phyloP scores from a whole-genome alignment of 2,113 vertebrate genomes.

The Dascyllus trimaculatus region DNA sequence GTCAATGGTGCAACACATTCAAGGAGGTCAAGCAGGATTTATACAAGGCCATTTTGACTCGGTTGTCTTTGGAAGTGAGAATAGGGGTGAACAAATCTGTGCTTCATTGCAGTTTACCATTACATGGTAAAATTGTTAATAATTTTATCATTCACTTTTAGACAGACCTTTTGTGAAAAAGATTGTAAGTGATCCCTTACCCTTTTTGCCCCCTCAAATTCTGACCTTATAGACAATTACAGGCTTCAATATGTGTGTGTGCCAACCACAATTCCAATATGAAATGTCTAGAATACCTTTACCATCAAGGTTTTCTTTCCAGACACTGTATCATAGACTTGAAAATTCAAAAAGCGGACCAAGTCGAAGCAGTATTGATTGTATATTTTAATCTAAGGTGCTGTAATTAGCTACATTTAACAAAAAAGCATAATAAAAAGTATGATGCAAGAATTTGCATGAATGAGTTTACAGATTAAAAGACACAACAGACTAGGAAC shows the following conservation, averaged over 20 bases:
- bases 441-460: conserved; percentile 37
- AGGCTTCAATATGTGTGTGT: too few relatives aligned
- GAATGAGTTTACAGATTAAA: conserved; percentile 22
- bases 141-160: not conserved
- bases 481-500: conserved; percentile 44
- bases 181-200: not conserved
- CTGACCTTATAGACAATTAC: too few relatives aligned
- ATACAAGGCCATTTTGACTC: not conserved
- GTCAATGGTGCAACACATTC: not conserved
- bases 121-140: not conserved
- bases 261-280: not conserved
- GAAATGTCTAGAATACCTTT: too few relatives aligned
- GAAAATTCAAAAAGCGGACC: not conserved
- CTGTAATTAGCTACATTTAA: not conserved
- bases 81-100: too few relatives aligned
- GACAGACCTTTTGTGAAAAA: not conserved
- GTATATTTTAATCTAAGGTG: conserved; percentile 17
- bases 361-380: not conserved
- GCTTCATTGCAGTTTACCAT: too few relatives aligned
- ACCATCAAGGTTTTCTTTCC: not conserved
- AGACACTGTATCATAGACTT: not conserved
- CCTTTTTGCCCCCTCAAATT: too few relatives aligned
- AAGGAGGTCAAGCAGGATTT: not conserved
- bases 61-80: not conserved
- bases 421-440: conserved; percentile 20